A percentile compares a stretch with the other conserved stretches of the same genome.
Evolutionary conservation across 2,113 vertebrate species (phyloP).

Genomic region (Melanerpes formicivorus): DNA sequence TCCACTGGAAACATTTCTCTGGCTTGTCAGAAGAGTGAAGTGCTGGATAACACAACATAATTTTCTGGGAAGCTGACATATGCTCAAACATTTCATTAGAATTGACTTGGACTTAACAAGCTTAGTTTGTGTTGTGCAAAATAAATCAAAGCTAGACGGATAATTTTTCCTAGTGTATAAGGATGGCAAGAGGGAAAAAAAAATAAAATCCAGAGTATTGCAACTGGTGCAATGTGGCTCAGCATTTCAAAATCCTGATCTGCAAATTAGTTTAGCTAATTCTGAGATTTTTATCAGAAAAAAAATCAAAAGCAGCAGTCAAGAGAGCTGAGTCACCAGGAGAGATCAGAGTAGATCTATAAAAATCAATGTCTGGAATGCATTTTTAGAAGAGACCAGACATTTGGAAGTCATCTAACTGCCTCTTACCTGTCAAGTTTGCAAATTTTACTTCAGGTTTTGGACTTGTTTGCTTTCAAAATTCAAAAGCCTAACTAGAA

Average conservation of each 20-base stretch:
- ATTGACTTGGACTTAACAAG: slow-evolving; percentile 45
- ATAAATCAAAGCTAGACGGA: slow-evolving; percentile 12
- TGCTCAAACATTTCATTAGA: slow-evolving; percentile 27
- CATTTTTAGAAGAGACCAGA: neutral
- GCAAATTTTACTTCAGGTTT: neutral
- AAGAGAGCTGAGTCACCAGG: too few species aligned
- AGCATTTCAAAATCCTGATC: neutral
- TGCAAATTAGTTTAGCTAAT: neutral
- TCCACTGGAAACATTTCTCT: slow-evolving; percentile 27
- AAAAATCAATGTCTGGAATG: neutral
- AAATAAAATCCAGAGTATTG: neutral
- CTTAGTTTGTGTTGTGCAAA: neutral
- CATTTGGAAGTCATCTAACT: neutral
- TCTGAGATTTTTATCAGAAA: neutral
- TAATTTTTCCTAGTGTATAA: neutral
- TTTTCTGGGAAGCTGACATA: slow-evolving; percentile 29
- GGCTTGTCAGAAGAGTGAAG: slow-evolving; percentile 25
- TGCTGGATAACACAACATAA: slow-evolving; percentile 7
- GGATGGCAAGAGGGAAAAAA: neutral
- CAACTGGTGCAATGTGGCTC: neutral
- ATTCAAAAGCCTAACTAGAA: neutral
- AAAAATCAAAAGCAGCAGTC: neutral
- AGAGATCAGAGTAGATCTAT: neutral
- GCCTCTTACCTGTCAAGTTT: neutral
- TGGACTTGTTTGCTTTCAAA: neutral